phyloP scores from a whole-genome alignment of 2,797 vertebrate species.

The Triplophysa yarkandensis region DNA sequence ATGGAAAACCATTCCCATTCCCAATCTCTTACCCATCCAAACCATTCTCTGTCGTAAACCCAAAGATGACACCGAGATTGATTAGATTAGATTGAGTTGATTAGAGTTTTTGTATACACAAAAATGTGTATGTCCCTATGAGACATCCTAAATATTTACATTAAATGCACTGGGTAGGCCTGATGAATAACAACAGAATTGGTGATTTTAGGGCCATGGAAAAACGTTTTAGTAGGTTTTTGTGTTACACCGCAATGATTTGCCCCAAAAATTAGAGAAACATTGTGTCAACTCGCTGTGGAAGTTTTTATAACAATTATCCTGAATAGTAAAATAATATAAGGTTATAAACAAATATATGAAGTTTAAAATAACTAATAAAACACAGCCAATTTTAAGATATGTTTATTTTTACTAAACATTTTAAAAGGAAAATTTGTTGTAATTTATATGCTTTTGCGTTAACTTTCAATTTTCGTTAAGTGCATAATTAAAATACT shows the following conservation, averaged over 20 bases:
- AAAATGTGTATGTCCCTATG: neutral
- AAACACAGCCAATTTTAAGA: no score
- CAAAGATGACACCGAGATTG: conserved; percentile 50
- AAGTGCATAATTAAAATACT: no score
- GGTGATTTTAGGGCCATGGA: neutral
- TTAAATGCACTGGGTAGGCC: neutral
- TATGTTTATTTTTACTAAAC: no score
- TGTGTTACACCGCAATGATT: neutral
- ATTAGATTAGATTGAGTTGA: no score
- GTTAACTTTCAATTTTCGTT: no score
- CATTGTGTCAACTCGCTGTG: neutral
- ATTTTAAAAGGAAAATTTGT: no score
- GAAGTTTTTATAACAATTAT: neutral
- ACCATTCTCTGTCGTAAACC: conserved; percentile 52
- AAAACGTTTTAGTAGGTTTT: neutral
- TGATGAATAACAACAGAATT: neutral
- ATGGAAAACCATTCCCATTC: conserved; percentile 71
- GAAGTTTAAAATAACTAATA: neutral
- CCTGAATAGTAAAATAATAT: neutral
- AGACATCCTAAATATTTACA: conserved; percentile 27
- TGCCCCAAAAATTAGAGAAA: neutral
- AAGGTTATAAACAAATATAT: neutral
- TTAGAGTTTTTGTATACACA: no score
- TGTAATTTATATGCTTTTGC: no score
- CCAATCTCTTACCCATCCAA: conserved; percentile 62